These are phyloP conservation scores for Rotaria socialis DNA, from an alignment of 2,888 invertebrate species.

Conservation along the genomic window DNA sequence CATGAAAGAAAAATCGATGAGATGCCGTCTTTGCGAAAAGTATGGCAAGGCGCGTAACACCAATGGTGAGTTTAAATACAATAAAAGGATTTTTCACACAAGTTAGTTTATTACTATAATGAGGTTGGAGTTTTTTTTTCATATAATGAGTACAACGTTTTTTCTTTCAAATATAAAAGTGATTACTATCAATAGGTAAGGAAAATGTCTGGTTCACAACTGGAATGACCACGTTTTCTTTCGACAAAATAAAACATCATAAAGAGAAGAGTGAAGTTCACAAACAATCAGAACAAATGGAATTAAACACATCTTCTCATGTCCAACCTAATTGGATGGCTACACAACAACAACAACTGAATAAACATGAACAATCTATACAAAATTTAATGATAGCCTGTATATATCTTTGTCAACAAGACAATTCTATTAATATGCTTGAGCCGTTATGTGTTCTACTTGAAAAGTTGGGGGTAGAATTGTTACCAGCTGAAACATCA, in stretches of 20 bases:
- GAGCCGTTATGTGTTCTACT: neutral
- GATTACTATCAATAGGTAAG: neutral
- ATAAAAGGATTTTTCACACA: neutral
- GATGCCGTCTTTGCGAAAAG: neutral
- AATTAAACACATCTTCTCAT: neutral
- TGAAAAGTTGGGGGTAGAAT: neutral
- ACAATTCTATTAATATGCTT: neutral
- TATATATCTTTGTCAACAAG: constrained; percentile 2
- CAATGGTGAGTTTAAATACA: neutral
- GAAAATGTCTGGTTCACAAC: neutral
- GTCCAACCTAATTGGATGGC: neutral
- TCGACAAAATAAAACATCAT: neutral
- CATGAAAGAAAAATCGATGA: neutral
- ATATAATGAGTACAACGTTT: too few relatives aligned
- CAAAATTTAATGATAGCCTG: neutral
- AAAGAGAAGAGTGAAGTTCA: neutral
- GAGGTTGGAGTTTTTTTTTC: too few relatives aligned
- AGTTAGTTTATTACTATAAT: too few relatives aligned
- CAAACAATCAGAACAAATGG: neutral
- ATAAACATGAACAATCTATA: neutral
- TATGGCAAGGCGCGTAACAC: neutral
- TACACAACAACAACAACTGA: neutral
- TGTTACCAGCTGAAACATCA: neutral
- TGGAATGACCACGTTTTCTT: neutral
- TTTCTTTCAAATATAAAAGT: neutral